Evolutionary conservation across 2,888 invertebrate species (phyloP), one percentile per base, ranked within the genome.

Genomic region (Atethmia centrago): DNA sequence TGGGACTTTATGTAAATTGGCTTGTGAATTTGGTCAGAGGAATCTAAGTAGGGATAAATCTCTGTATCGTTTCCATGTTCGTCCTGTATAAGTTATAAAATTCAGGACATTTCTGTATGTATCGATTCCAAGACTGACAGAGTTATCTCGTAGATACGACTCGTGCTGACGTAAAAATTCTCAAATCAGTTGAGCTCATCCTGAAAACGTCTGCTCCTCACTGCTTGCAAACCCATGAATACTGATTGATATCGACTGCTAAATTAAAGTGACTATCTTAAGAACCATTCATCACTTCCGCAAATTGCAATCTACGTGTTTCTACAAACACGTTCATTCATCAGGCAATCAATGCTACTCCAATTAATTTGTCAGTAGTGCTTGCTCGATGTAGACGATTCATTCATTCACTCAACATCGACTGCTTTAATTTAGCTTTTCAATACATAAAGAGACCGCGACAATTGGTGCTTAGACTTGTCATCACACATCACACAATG

Each of bases 281-380:
- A 71, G 55, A 61, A 67, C 58, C 10, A 70, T 81, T 66, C 59
- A 69, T 66, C 61, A 49, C 42, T 69, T 53, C 53, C 72, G 14
- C 55, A 61, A 65, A 80, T 80, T 56, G 61, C 66, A 63, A 79
- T 79, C 36, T 65, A 61, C 19, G 42, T 63, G 3, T 47, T 42
- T 62, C 56, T 40, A 59, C 49, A 31, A 62, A 19, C 53, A 62
- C 68, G 65, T 69, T 66, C 62, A 73, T 73, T 73, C 40, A 67
- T 56, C 55, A 78, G 40, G 45, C 66, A 47, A 67, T 59, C 58
- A 72, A 78, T 70, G 65, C 58, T 56, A 56, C 16, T 69, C 79
- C 79, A 69, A 78, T 80, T 82, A 82, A 63, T 59, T 40, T 59
- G 55, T 25, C 45, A 61, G 19, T 64, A 66, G 45, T 62, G 40